Percentiles rank a stretch among this genome's conserved stretches.
phyloP scores from a whole-genome alignment of 2,113 vertebrate species.

The Callionymus lyra region DNA sequence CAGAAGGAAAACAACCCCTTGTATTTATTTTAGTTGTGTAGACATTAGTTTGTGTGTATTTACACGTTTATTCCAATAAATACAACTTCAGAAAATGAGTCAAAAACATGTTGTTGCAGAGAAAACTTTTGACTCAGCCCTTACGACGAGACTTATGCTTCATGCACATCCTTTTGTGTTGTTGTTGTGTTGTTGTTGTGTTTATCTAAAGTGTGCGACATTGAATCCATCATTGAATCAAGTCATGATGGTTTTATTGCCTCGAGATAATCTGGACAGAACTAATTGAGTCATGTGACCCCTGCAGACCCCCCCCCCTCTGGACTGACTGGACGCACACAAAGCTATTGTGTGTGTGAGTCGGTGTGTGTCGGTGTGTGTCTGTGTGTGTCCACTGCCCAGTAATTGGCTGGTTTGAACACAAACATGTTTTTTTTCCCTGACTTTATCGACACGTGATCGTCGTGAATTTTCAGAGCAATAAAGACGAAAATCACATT shows the following conservation, averaged over 20 bases:
- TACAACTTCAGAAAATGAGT: too few relatives aligned
- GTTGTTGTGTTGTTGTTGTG: too few relatives aligned
- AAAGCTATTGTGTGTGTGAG: slow-evolving; percentile 4
- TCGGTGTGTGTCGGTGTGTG: slow-evolving; percentile 2
- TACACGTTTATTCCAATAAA: too few relatives aligned
- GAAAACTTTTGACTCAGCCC: too few relatives aligned
- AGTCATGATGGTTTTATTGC: background rate
- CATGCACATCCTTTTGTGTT: too few relatives aligned
- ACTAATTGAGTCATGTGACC: slow-evolving; percentile 6
- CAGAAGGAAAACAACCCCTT: too few relatives aligned
- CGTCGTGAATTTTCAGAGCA: background rate
- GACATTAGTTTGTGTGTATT: too few relatives aligned
- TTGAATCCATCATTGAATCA: background rate
- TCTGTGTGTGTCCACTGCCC: slow-evolving; percentile 4
- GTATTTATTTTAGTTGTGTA: too few relatives aligned
- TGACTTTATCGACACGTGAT: background rate
- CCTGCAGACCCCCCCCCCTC: slow-evolving; percentile 8
- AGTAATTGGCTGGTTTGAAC: slow-evolving; percentile 5
- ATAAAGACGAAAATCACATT: slow-evolving; percentile 10
- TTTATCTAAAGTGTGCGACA: too few relatives aligned
- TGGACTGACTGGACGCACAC: slow-evolving; percentile 18
- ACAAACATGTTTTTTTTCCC: background rate
- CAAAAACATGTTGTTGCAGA: too few relatives aligned
- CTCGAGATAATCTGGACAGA: slow-evolving; percentile 6
- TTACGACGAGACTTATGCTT: too few relatives aligned